Evolutionary conservation across 2,113 vertebrate species (phyloP).

Genomic region (Mirounga angustirostris): DNA sequence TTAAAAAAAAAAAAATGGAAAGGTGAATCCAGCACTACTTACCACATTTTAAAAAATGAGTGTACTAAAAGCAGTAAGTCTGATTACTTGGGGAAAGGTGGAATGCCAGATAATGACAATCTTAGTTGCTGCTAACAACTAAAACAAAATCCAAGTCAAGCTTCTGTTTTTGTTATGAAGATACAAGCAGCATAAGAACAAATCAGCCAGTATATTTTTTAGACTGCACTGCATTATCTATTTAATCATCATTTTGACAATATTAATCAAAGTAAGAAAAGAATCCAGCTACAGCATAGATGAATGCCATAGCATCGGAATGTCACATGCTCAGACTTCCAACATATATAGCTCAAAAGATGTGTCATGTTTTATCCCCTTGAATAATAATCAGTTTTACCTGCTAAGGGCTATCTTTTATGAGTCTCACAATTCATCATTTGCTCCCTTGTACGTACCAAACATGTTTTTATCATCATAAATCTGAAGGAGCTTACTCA

Average conservation of each 20-base stretch:
- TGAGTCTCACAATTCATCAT: neutral
- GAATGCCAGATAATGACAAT: neutral
- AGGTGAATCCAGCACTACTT: neutral
- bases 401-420: neutral
- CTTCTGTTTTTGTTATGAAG: neutral
- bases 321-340: neutral
- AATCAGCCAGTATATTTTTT: neutral
- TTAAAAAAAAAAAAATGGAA: neutral
- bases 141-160: neutral
- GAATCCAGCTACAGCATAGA: neutral
- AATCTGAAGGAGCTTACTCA: constrained; percentile 12
- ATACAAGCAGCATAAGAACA: neutral
- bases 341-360: neutral
- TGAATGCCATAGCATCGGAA: neutral
- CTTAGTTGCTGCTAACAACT: neutral
- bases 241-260: neutral
- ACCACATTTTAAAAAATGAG: neutral
- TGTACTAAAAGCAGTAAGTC: neutral
- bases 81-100: neutral
- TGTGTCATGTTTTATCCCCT: neutral
- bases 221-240: neutral
- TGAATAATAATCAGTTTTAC: neutral
- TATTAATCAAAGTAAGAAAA: neutral
- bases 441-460: neutral
- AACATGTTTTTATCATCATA: neutral